A percentile compares a stretch with the other conserved stretches of the same genome.
phyloP scores from a whole-genome alignment of 2,888 invertebrate species.

The Andrena camellia region DNA sequence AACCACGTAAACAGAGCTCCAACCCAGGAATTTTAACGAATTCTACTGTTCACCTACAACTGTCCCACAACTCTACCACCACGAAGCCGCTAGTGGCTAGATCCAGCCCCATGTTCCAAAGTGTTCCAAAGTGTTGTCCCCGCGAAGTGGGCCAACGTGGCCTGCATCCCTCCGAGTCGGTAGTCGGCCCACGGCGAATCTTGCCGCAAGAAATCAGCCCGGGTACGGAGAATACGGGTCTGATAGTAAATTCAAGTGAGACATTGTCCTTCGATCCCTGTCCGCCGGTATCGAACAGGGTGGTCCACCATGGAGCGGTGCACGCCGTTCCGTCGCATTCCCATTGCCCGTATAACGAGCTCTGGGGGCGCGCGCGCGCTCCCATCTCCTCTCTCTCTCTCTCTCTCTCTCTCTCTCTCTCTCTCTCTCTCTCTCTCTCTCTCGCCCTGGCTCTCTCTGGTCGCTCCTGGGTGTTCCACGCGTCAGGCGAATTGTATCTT shows the following conservation, averaged over 20 bases:
- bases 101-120: background rate
- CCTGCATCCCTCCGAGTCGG: background rate
- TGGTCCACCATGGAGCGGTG: constrained; percentile 72
- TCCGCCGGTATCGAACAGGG: constrained; percentile 74
- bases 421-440: constrained; percentile 37
- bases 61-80: background rate
- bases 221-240: constrained; percentile 70
- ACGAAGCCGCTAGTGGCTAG: background rate
- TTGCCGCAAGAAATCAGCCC: constrained; percentile 72
- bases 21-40: background rate
- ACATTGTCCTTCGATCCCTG: constrained; percentile 76
- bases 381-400: constrained; percentile 44
- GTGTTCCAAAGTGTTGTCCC: background rate
- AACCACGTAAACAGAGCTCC: background rate
- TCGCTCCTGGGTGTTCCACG: constrained; percentile 79
- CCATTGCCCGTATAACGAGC: constrained; percentile 79
- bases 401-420: too few relatives aligned
- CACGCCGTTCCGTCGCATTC: constrained; percentile 76
- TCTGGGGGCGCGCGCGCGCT: constrained; percentile 64
- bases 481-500: constrained; percentile 77
- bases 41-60: background rate
- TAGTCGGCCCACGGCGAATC: constrained; percentile 33
- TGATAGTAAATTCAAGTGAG: constrained; percentile 79
- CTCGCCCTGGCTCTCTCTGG: constrained; percentile 17
- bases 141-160: constrained; percentile 7